These are phyloP conservation scores for Catocala nupta DNA, from an alignment of 2,888 invertebrate species.

Conservation along the genomic window DNA sequence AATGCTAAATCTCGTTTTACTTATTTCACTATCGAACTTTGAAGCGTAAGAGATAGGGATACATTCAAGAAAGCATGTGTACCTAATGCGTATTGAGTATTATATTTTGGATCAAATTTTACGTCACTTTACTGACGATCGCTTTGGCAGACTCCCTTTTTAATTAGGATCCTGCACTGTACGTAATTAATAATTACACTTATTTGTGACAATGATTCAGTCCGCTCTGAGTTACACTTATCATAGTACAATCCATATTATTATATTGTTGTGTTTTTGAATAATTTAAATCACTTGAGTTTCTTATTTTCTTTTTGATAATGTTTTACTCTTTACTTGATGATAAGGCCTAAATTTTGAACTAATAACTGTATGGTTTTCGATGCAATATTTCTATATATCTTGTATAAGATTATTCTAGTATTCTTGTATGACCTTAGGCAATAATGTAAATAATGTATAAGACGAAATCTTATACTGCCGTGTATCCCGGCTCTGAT, in stretches of 20 bases:
- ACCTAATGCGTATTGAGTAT: slow-evolving; percentile 8
- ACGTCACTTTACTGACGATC: not conserved
- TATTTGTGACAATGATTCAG: slow-evolving; percentile 46
- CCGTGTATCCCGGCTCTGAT: slow-evolving; percentile 55
- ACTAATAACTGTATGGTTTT: slow-evolving; percentile 36
- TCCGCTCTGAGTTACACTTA: slow-evolving; percentile 44
- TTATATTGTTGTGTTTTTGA: slow-evolving; percentile 32
- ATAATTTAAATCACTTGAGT: slow-evolving; percentile 31
- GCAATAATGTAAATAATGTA: slow-evolving; percentile 55
- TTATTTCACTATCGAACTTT: too few species aligned
- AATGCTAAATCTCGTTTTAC: too few species aligned
- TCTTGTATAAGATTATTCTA: slow-evolving; percentile 34
- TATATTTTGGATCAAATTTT: not conserved
- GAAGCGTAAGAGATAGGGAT: slow-evolving; percentile 22
- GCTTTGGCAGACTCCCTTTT: slow-evolving; percentile 28
- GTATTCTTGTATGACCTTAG: slow-evolving; percentile 45
- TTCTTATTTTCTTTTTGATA: slow-evolving; percentile 40
- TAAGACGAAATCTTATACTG: slow-evolving; percentile 54
- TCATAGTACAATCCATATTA: slow-evolving; percentile 47
- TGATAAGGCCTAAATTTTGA: slow-evolving; percentile 54
- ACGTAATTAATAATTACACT: slow-evolving; percentile 38
- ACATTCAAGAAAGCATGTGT: slow-evolving; percentile 35
- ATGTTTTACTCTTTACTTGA: slow-evolving; percentile 40
- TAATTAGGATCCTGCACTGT: slow-evolving; percentile 38
- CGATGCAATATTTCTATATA: slow-evolving; percentile 48